Conservation (phyloP, 64 coral and sea anemone genomes). For the Montipora efflorescens region DNA sequence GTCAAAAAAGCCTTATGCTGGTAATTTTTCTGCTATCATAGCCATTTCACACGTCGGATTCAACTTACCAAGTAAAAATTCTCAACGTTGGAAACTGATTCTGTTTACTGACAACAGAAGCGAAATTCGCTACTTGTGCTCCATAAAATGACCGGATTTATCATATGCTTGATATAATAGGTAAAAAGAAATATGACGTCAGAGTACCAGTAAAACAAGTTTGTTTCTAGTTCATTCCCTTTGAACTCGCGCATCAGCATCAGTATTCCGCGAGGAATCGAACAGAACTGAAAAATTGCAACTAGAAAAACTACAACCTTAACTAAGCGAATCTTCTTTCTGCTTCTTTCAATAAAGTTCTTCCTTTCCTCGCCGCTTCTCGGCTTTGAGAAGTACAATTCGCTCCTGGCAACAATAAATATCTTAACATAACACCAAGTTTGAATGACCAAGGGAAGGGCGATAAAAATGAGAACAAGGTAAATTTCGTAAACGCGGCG, state of each 20-base stretch:
- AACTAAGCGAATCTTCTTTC: constrained; percentile 63
- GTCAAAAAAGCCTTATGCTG: no score
- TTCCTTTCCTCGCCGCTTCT: constrained; percentile 25
- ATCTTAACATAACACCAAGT: constrained; percentile 75
- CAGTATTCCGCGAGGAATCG: constrained; percentile 80
- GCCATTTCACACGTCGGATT: no score
- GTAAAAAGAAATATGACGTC: constrained; percentile 69
- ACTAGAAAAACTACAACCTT: constrained; percentile 79
- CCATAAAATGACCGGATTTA: constrained; percentile 83
- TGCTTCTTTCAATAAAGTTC: constrained; percentile 8
- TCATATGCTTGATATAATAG: constrained; percentile 88
- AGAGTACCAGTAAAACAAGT: constrained; percentile 53
- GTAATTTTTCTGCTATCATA: no score
- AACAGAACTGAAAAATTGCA: constrained; percentile 83
- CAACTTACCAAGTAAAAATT: no score
- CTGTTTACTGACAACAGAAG: background rate
- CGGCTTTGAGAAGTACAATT: constrained; percentile 22
- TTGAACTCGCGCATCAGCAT: constrained; percentile 75
- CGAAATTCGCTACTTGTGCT: constrained; percentile 65
- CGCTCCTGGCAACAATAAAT: constrained; percentile 46
- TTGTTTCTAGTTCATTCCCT: background rate
- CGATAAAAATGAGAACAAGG: constrained; percentile 65
- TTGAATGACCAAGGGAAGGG: constrained; percentile 64
- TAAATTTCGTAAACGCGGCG: constrained; percentile 71
- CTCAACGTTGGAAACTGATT: background rate